Evolutionary conservation across 2,888 invertebrate species (phyloP).

Genomic region (Limnephilus rhombicus): DNA sequence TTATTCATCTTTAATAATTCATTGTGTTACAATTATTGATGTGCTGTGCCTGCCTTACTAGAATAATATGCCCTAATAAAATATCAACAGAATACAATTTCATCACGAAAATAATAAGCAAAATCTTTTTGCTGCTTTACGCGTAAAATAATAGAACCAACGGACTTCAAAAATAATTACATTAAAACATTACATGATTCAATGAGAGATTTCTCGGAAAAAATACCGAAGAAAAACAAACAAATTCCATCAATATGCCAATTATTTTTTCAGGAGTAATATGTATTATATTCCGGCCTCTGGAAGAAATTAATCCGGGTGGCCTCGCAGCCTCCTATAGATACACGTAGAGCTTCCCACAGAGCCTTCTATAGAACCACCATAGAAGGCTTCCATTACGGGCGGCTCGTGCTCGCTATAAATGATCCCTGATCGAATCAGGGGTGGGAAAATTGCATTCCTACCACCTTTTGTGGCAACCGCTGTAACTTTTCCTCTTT

Average conservation of each 20-base stretch:
- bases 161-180: neutral
- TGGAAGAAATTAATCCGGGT: neutral
- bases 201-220: neutral
- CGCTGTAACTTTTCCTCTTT: slow-evolving; percentile 45
- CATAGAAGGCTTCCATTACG: slow-evolving; percentile 16
- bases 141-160: neutral
- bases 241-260: neutral
- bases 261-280: neutral
- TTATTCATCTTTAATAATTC: too few species aligned
- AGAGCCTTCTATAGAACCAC: neutral
- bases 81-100: neutral
- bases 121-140: neutral
- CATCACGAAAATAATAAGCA: neutral
- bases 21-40: too few species aligned
- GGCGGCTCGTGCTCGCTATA: slow-evolving; percentile 34
- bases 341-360: neutral
- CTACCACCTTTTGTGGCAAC: slow-evolving; percentile 48
- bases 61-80: too few species aligned
- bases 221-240: neutral
- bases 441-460: slow-evolving; percentile 60
- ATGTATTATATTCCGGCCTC: neutral
- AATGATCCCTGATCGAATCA: slow-evolving; percentile 61
- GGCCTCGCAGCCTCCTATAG: neutral
- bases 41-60: too few species aligned
- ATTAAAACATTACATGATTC: neutral